Percentiles rank a stretch among this genome's conserved stretches.
These are phyloP conservation scores for Lasioglossum calceatum DNA, from an alignment of 2,888 invertebrate species.

Conservation along the genomic window DNA sequence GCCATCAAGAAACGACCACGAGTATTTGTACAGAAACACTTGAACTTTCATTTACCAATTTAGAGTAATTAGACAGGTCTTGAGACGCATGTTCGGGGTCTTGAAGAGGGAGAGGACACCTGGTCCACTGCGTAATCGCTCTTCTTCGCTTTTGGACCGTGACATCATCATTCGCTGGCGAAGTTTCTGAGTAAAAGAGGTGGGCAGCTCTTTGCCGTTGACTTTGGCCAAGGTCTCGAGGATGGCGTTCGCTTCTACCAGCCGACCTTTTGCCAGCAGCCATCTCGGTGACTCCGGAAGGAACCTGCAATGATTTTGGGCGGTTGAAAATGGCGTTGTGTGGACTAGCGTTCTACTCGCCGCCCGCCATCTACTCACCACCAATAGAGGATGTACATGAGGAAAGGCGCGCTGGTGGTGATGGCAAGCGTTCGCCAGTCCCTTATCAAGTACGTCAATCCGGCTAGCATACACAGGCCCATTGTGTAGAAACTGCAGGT, in stretches of 20 bases:
- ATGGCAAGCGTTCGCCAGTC: conserved; percentile 94
- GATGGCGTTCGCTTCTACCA: conserved; percentile 93
- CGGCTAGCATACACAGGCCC: conserved; percentile 93
- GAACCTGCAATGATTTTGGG: conserved; percentile 84
- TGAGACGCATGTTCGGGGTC: conserved; percentile 95
- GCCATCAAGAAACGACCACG: no score
- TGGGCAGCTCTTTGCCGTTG: conserved; percentile 91
- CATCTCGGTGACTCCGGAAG: conserved; percentile 96
- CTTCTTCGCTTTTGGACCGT: conserved; percentile 85
- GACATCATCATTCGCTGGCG: conserved; percentile 90
- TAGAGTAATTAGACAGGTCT: conserved; percentile 93
- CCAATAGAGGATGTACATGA: conserved; percentile 93
- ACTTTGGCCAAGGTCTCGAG: conserved; percentile 91
- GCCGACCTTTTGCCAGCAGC: conserved; percentile 92
- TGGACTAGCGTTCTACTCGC: neutral
- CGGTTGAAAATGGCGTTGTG: neutral
- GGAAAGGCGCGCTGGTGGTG: conserved; percentile 94
- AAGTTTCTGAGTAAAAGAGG: conserved; percentile 89
- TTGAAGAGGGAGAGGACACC: conserved; percentile 89
- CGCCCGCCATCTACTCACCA: conserved; percentile 85
- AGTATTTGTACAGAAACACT: neutral
- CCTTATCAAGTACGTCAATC: conserved; percentile 93
- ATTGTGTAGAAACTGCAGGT: conserved; percentile 96
- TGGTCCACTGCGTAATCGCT: conserved; percentile 82
- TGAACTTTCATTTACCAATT: conserved; percentile 88